Percentiles rank a stretch among this genome's conserved stretches.
Conservation (phyloP, 2,888 invertebrate species). For the Lithosia quadra region DNA sequence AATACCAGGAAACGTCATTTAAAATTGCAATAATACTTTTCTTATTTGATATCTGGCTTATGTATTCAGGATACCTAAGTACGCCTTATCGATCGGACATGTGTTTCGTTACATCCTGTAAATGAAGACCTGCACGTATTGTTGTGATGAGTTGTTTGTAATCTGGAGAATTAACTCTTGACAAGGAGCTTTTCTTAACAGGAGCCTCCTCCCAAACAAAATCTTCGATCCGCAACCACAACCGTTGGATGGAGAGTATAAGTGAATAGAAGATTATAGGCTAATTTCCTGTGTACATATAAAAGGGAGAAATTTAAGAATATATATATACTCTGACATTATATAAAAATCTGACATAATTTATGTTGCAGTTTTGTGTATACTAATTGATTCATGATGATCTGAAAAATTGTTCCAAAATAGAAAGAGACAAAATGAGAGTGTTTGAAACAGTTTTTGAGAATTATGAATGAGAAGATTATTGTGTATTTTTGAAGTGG, state of each 20-base stretch:
- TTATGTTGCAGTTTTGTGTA: neutral
- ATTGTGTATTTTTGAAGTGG: constrained; percentile 1
- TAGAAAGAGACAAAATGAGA: neutral
- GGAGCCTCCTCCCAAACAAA: constrained; percentile 1
- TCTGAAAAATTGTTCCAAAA: too few relatives aligned
- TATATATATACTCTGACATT: too few relatives aligned
- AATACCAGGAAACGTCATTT: too few relatives aligned
- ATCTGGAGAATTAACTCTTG: constrained; percentile 1
- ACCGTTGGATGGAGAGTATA: neutral
- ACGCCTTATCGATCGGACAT: too few relatives aligned
- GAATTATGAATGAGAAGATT: neutral
- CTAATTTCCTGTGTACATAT: neutral
- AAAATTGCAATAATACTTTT: too few relatives aligned
- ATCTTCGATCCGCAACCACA: neutral
- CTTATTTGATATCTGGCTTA: too few relatives aligned
- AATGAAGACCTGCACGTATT: neutral
- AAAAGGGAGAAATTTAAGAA: neutral
- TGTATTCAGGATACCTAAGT: too few relatives aligned
- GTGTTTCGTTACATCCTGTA: too few relatives aligned
- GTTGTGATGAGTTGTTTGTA: neutral
- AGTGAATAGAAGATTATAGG: constrained; percentile 5
- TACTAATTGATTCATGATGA: neutral
- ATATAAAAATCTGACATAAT: neutral
- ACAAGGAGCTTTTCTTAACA: constrained; percentile 1
- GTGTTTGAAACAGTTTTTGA: neutral